Base-by-base conservation (phyloP, 2,797 vertebrate genomes). In the Tokudaia muenninki region DNA sequence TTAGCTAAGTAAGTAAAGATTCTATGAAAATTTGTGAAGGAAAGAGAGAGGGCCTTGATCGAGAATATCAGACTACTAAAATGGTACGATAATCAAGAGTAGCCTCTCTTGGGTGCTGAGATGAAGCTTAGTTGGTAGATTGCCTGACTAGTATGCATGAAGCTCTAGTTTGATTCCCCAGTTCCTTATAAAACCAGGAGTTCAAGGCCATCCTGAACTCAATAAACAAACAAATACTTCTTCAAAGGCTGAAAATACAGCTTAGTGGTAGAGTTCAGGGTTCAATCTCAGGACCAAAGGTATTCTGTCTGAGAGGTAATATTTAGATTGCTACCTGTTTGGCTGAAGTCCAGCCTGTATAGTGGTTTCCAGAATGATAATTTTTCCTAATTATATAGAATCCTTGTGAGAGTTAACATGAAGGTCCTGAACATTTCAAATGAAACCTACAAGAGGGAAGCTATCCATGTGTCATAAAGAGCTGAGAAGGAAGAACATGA, bases 371-470 rank as follows among this genome's bases (percentile, higher is more conserved):
- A 79, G 55, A 79, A 94, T 47, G 44, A 2, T 74, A 61, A 8
- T 41, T 87, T 87, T 87, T 90, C 9, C 65, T 92, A 65, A 65
- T 80, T 80, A 74, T 34, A 63, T 41, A 44, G 47, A 87, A 61
- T 70, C 31, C 11, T 0, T 78, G 31, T 91, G 22, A 72, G 63
- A 78, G n/a, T 94, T 86, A 92, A 70, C 21, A 0, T 92, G 50
- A 61, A 77, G 21, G 16, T 16, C 24, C 26, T 74, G 17, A 92
- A 59, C 3, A 57, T 87, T n/a, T 80, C 81, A 83, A 31, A 22
- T 96, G 83, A 87, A 96, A 79, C 34, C 57, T 72, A 82, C 78
- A 91, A 14, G 31, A 72, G 63, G 41, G 52, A 94, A 90, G 87
- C 50, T 37, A 86, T 47, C 19, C 74, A 41, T 82, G 24, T 41